Evolutionary conservation across 2,797 vertebrate genomes (phyloP).

Genomic region (Paramormyrops hopkinsi): DNA sequence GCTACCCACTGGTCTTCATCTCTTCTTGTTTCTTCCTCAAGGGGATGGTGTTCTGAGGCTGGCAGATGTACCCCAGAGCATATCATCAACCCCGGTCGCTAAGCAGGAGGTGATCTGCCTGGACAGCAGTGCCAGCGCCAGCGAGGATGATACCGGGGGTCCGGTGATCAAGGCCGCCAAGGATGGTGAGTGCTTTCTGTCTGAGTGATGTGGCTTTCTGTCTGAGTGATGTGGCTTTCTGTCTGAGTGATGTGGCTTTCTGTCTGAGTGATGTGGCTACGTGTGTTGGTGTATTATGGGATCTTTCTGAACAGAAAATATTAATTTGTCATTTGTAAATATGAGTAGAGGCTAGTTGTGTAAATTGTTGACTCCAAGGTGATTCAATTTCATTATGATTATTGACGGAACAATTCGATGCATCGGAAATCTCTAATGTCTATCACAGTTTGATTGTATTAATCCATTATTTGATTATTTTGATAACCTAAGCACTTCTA

Average conservation of each 20-base stretch:
- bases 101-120: constrained; percentile 92
- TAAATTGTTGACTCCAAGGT: neutral
- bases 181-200: constrained; percentile 57
- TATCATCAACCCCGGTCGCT: constrained; percentile 60
- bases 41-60: constrained; percentile 70
- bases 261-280: neutral
- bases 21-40: constrained; percentile 38
- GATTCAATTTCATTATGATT: neutral
- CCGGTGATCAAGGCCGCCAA: constrained; percentile 49
- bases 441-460: neutral
- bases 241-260: neutral
- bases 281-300: neutral
- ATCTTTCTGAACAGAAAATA: neutral
- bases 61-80: constrained; percentile 72
- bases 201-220: neutral
- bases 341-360: neutral
- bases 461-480: neutral
- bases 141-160: constrained; percentile 73
- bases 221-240: neutral
- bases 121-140: constrained; percentile 63
- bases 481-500: neutral
- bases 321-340: neutral
- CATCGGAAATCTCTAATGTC: neutral
- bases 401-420: neutral
- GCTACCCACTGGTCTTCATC: neutral